These are phyloP conservation scores for Pardalotus punctatus DNA, from an alignment of 2,113 vertebrate genomes.

Conservation along the genomic window DNA sequence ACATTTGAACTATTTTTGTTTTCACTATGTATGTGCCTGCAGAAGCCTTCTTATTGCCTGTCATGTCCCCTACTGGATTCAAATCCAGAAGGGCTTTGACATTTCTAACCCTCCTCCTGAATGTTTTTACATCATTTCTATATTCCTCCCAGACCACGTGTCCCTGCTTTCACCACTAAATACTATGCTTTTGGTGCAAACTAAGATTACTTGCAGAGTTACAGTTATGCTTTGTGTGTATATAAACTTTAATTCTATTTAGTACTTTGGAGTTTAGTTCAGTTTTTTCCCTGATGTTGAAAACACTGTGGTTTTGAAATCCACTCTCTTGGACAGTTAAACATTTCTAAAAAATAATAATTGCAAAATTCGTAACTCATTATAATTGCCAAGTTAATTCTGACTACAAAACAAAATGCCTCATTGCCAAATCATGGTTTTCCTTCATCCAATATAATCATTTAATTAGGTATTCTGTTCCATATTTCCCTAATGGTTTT, in stretches of 20 bases:
- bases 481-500: slow-evolving; percentile 52
- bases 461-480: slow-evolving; percentile 52
- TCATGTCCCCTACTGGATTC: background rate
- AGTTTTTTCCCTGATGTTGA: background rate
- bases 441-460: slow-evolving; percentile 34
- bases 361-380: background rate
- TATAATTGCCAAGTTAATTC: slow-evolving; percentile 42
- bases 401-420: slow-evolving; percentile 56
- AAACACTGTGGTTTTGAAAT: background rate
- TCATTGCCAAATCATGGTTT: slow-evolving; percentile 28
- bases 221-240: background rate
- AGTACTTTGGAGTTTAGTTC: background rate
- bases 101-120: background rate
- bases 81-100: background rate
- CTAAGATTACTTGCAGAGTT: background rate
- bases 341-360: slow-evolving; percentile 14
- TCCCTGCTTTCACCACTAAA: background rate
- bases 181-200: background rate
- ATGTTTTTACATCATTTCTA: background rate
- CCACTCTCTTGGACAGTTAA: background rate
- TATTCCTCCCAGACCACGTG: background rate
- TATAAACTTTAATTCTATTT: background rate
- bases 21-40: background rate
- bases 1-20: background rate
- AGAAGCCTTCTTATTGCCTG: background rate